Evolutionary conservation across 1,140 invertebrate species (phyloP).

Genomic region (Philaenus spumarius): DNA sequence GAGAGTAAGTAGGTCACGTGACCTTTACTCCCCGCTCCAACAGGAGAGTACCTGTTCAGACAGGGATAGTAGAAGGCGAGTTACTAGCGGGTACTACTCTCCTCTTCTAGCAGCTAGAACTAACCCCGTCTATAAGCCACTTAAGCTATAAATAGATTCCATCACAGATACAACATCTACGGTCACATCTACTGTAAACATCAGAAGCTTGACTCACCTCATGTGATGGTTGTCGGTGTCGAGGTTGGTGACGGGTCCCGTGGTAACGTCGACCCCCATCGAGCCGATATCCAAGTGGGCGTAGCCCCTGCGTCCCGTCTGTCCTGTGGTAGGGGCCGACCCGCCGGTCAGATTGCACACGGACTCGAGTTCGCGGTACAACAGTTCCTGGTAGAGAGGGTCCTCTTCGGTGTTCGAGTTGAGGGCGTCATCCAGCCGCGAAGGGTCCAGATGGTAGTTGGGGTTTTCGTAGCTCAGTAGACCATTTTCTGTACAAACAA

Average conservation of each 20-base stretch:
- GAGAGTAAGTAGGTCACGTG: too few relatives aligned
- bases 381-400: conserved; percentile 26
- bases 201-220: conserved; percentile 20
- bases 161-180: too few relatives aligned
- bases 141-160: too few relatives aligned
- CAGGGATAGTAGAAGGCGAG: too few relatives aligned
- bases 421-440: conserved; percentile 66
- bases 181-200: too few relatives aligned
- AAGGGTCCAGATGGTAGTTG: conserved; percentile 73
- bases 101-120: too few relatives aligned
- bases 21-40: too few relatives aligned
- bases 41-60: too few relatives aligned
- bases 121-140: too few relatives aligned
- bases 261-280: conserved; percentile 63
- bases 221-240: conserved; percentile 42
- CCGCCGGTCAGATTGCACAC: conserved; percentile 39
- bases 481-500: conserved; percentile 69
- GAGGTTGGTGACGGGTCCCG: conserved; percentile 49
- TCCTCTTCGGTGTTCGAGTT: conserved; percentile 61
- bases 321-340: conserved; percentile 34
- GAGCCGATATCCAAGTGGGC: conserved; percentile 57
- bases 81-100: too few relatives aligned
- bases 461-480: conserved; percentile 81
- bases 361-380: conserved; percentile 55
- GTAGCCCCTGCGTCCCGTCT: conserved; percentile 49